Percentiles rank a stretch among this genome's conserved stretches.
Conservation (phyloP, 2,888 invertebrate genomes). For the Protula sp. region DNA sequence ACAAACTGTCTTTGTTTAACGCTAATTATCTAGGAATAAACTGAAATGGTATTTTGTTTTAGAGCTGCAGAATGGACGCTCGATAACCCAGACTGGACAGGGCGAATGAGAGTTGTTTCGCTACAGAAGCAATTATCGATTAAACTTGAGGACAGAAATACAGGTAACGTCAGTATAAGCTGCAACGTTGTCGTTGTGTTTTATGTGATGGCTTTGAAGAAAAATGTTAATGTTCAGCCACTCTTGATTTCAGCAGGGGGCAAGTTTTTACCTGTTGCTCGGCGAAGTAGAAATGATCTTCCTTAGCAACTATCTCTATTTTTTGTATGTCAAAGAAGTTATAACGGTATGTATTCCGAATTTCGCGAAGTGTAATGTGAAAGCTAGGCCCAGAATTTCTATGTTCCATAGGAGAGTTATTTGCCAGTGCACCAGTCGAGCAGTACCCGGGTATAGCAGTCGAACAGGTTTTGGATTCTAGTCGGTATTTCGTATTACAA, state of each 20-base stretch:
- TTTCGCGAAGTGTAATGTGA: too few species aligned
- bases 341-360: too few species aligned
- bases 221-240: too few species aligned
- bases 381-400: too few species aligned
- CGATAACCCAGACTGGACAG: slow-evolving; percentile 97
- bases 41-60: not conserved
- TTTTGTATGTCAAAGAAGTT: too few species aligned
- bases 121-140: slow-evolving; percentile 81
- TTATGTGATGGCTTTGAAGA: too few species aligned
- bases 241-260: not conserved
- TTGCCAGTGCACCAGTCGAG: slow-evolving; percentile 93
- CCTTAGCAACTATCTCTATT: too few species aligned
- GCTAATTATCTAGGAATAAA: too few species aligned
- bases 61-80: slow-evolving; percentile 99
- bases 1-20: not conserved
- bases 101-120: slow-evolving; percentile 85
- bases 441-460: slow-evolving; percentile 90
- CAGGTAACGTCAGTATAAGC: slow-evolving; percentile 58
- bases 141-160: slow-evolving; percentile 89
- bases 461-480: slow-evolving; percentile 94
- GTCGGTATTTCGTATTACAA: slow-evolving; percentile 91
- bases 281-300: too few species aligned
- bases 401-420: slow-evolving; percentile 76
- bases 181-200: not conserved
- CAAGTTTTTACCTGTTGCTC: too few species aligned